Conservation (phyloP, 1,140 invertebrate species). For the Grapholita molesta region DNA sequence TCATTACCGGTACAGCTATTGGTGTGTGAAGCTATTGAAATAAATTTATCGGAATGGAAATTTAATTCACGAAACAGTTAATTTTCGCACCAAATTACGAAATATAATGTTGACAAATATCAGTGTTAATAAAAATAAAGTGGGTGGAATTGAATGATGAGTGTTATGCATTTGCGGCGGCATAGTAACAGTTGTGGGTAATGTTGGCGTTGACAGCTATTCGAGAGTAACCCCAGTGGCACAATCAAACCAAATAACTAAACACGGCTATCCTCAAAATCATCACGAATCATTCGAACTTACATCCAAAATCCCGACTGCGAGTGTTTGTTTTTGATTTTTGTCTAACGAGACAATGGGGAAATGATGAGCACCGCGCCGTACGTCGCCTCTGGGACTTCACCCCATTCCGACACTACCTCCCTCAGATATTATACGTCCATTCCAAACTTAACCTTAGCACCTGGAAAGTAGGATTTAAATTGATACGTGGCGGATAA, state of each 20-base stretch:
- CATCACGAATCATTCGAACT: slow-evolving; percentile 66
- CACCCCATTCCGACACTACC: slow-evolving; percentile 59
- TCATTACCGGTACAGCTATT: not conserved
- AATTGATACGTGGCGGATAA: slow-evolving; percentile 28
- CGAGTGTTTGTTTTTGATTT: slow-evolving; percentile 77
- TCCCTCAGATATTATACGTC: slow-evolving; percentile 35
- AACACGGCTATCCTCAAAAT: slow-evolving; percentile 51
- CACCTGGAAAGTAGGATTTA: slow-evolving; percentile 34
- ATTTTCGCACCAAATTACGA: not conserved
- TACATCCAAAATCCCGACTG: slow-evolving; percentile 67
- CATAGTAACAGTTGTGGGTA: not conserved
- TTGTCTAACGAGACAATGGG: slow-evolving; percentile 78
- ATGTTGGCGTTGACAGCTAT: slow-evolving; percentile 28
- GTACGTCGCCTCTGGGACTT: slow-evolving; percentile 70
- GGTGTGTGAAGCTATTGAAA: not conserved
- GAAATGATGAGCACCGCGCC: slow-evolving; percentile 71
- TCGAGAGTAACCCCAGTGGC: slow-evolving; percentile 46
- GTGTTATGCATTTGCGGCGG: not conserved
- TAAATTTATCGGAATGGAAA: not conserved
- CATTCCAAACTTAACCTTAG: slow-evolving; percentile 45
- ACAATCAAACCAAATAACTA: slow-evolving; percentile 55
- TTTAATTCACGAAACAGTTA: not conserved
- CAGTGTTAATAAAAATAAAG: not conserved
- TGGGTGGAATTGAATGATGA: not conserved
- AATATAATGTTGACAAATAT: not conserved